These are phyloP conservation scores for Melanostigma gelatinosum DNA, from an alignment of 2,113 vertebrate species.

Conservation along the genomic window DNA sequence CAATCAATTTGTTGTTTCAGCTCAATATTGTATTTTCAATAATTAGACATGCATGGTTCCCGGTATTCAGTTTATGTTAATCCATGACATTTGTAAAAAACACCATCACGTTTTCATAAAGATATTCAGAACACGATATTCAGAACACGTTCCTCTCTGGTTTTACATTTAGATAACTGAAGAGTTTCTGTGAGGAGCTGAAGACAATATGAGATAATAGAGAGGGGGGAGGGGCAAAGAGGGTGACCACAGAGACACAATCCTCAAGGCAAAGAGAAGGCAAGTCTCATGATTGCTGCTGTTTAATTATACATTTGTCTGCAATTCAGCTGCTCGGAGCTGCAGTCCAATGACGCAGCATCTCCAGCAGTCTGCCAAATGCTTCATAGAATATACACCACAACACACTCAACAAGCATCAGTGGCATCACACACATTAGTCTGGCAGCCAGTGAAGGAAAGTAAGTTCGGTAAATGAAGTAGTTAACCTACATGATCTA, in stretches of 20 bases:
- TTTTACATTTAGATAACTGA: neutral
- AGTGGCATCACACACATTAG: neutral
- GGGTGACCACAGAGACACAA: constrained; percentile 14
- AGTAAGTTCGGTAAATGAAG: too few relatives aligned
- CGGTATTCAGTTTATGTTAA: neutral
- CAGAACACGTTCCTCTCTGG: neutral
- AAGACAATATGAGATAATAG: constrained; percentile 2
- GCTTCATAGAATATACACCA: constrained; percentile 12
- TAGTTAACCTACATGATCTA: too few relatives aligned
- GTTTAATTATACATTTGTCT: constrained; percentile 49
- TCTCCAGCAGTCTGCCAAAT: constrained; percentile 24
- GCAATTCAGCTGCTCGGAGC: constrained; percentile 19
- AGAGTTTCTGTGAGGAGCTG: neutral
- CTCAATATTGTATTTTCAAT: neutral
- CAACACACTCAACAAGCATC: neutral
- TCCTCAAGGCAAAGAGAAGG: constrained; percentile 15
- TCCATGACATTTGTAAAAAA: neutral
- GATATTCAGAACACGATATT: neutral
- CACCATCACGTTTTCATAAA: neutral
- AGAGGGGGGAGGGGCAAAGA: neutral
- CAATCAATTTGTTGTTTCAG: neutral
- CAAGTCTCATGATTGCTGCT: constrained; percentile 18
- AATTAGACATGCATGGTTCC: neutral
- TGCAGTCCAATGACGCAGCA: constrained; percentile 22
- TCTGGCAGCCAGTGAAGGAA: neutral